A percentile compares a stretch with the other conserved stretches of the same genome.
phyloP scores from a whole-genome alignment of 64 coral and sea anemone genomes.

The Actinia equina region DNA sequence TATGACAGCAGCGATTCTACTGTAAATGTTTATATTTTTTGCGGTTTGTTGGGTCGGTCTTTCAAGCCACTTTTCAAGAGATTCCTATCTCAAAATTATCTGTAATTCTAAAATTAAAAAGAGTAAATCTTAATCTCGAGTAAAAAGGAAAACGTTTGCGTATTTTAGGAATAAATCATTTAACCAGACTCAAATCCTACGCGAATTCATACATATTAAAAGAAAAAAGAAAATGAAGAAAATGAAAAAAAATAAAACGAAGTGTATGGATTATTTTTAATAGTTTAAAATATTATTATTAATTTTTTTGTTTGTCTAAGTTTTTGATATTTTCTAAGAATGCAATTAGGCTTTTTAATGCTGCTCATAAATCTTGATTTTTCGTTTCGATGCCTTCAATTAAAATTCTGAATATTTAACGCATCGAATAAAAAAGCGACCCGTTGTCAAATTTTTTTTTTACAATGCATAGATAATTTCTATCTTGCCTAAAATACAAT shows the following conservation, averaged over 20 bases:
- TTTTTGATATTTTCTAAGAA: neutral
- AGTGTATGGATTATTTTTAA: neutral
- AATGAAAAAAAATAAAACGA: neutral
- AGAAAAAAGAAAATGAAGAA: neutral
- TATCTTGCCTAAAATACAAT: neutral
- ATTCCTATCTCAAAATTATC: neutral
- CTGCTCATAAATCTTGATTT: neutral
- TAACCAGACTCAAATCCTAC: neutral
- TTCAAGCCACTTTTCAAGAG: neutral
- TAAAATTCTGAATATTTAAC: neutral
- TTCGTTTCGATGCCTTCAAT: neutral
- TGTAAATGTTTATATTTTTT: neutral
- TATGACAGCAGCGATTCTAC: neutral
- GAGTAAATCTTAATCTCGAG: neutral
- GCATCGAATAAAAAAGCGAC: neutral
- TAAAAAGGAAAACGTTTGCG: neutral
- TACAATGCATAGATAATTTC: neutral
- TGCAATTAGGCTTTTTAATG: neutral
- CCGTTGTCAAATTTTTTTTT: neutral
- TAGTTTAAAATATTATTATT: neutral
- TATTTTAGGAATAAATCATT: too few relatives aligned
- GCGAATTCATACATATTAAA: neutral
- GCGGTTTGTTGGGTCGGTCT: neutral
- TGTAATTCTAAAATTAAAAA: neutral
- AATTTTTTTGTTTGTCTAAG: neutral